Conservation (phyloP, 2,888 invertebrate genomes). For the Rhynchonema sp. region DNA sequence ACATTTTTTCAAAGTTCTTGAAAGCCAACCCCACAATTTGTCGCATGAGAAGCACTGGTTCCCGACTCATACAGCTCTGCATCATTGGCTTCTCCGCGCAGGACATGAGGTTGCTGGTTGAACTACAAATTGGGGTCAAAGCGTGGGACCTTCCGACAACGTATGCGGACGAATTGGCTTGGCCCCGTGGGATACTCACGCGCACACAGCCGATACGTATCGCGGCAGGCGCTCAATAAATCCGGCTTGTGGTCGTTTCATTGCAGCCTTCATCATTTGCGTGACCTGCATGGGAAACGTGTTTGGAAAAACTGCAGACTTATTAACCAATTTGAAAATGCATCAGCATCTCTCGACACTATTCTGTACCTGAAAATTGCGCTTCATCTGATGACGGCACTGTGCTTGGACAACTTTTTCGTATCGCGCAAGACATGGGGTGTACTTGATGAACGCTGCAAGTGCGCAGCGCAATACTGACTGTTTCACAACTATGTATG, state of each 20-base stretch:
- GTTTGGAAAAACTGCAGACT: no score
- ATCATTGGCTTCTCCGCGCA: not conserved
- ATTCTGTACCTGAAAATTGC: not conserved
- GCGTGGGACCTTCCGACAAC: no score
- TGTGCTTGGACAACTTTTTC: not conserved
- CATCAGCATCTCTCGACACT: no score
- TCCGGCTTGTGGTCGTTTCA: not conserved
- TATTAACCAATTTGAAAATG: no score
- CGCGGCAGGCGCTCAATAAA: not conserved
- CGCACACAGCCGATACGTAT: not conserved
- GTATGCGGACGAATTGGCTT: not conserved
- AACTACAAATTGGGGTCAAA: no score
- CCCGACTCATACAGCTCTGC: not conserved
- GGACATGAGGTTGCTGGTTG: not conserved
- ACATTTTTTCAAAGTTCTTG: not conserved
- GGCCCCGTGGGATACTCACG: not conserved
- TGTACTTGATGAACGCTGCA: not conserved
- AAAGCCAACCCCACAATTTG: not conserved
- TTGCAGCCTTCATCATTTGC: not conserved
- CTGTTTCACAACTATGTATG: no score
- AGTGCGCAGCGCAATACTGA: no score
- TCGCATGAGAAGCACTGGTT: not conserved
- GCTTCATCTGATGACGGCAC: not conserved
- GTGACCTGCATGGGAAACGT: not conserved
- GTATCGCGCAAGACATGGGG: not conserved